Conservation (phyloP, 2,888 invertebrate species). For the Xestoiulus laeticollis region DNA sequence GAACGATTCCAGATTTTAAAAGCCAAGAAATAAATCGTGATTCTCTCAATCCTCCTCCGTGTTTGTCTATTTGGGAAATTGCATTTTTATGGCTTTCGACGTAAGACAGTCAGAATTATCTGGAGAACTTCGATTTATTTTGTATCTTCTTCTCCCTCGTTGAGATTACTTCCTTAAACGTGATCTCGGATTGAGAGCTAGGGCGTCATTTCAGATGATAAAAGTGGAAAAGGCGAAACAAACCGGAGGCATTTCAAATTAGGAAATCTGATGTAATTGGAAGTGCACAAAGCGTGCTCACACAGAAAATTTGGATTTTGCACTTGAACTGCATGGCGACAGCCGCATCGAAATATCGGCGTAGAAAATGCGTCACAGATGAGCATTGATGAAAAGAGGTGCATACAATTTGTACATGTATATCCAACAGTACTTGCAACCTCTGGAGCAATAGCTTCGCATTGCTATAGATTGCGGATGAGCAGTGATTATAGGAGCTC, state of each 20-base stretch:
- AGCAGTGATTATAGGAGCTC: neutral
- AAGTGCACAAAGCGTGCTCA: neutral
- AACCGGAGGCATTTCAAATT: conserved; percentile 23
- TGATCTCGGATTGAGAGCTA: neutral
- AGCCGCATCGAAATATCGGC: neutral
- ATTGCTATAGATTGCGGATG: neutral
- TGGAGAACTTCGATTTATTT: conserved; percentile 35
- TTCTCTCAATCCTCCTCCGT: neutral
- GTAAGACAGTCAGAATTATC: conserved; percentile 38
- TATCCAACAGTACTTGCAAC: neutral
- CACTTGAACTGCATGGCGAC: conserved; percentile 5
- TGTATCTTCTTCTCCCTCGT: conserved; percentile 35
- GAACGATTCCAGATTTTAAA: conserved; percentile 18
- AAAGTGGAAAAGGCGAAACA: conserved; percentile 30
- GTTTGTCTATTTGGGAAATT: conserved; percentile 43
- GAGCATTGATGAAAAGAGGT: neutral
- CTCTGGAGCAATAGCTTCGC: neutral
- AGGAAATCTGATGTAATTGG: conserved; percentile 29
- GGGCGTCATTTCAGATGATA: neutral
- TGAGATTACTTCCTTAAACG: conserved; percentile 15
- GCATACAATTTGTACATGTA: too few species aligned
- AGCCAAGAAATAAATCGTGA: conserved; percentile 14
- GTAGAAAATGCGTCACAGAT: neutral
- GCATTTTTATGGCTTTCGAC: conserved; percentile 37
- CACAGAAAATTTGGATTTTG: conserved; percentile 41